phyloP scores from a whole-genome alignment of 2,888 invertebrate genomes.

The Gonocerus acuteangulatus region DNA sequence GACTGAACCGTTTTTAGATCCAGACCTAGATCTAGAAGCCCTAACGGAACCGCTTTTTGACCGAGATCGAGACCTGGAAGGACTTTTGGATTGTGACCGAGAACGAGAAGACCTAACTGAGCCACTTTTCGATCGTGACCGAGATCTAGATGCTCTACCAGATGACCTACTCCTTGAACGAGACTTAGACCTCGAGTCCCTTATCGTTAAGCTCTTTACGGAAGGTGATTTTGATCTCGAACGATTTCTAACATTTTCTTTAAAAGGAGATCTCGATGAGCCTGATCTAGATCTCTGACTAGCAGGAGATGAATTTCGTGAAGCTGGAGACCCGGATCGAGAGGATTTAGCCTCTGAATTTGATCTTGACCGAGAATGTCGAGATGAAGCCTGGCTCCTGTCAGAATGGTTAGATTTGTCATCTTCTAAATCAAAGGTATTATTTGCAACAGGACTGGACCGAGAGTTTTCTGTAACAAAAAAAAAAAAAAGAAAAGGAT shows the following conservation, averaged over 20 bases:
- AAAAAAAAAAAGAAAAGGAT: neutral
- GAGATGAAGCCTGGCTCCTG: conserved; percentile 4
- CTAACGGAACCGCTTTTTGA: conserved; percentile 39
- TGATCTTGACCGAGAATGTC: conserved; percentile 37
- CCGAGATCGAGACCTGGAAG: conserved; percentile 32
- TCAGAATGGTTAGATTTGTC: neutral
- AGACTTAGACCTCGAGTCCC: conserved; percentile 38
- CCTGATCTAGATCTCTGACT: conserved; percentile 37
- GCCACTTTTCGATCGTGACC: conserved; percentile 40
- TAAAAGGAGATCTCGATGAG: conserved; percentile 22
- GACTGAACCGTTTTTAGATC: neutral
- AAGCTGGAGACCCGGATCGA: conserved; percentile 32
- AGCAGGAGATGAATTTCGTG: conserved; percentile 38
- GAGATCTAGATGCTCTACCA: conserved; percentile 36
- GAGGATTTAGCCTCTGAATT: conserved; percentile 36
- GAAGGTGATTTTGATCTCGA: conserved; percentile 36
- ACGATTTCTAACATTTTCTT: too few relatives aligned
- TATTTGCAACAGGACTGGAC: conserved; percentile 3
- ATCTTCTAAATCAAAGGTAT: neutral
- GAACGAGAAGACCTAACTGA: conserved; percentile 40
- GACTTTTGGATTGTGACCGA: conserved; percentile 37
- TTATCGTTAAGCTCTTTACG: conserved; percentile 33
- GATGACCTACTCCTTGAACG: conserved; percentile 34
- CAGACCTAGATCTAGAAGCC: conserved; percentile 39
- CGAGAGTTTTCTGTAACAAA: conserved; percentile 1